Conservation (phyloP, 2,113 vertebrate species). For the Ginglymostoma cirratum region DNA sequence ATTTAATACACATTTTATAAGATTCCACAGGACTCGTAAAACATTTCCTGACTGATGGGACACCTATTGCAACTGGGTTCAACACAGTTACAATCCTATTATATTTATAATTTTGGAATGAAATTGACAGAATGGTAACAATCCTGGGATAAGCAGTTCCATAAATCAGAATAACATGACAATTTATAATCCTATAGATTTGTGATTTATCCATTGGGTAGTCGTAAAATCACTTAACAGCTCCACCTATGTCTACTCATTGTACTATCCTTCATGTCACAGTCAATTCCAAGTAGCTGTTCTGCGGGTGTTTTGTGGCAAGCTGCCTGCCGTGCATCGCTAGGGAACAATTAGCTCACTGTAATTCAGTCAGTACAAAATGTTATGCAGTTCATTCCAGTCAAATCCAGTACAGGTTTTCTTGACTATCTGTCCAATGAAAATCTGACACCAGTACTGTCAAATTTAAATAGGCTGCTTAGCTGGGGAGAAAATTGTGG, state of each 20-base stretch:
- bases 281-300: neutral
- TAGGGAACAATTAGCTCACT: neutral
- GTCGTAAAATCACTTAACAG: neutral
- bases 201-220: neutral
- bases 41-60: neutral
- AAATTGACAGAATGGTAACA: neutral
- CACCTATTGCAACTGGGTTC: neutral
- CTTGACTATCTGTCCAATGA: neutral
- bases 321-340: neutral
- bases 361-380: neutral
- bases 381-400: constrained; percentile 11
- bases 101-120: neutral
- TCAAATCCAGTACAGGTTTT: constrained; percentile 3
- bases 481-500: neutral
- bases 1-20: neutral
- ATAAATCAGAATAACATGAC: neutral
- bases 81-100: neutral
- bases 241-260: neutral
- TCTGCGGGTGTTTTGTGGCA: neutral
- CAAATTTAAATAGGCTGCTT: constrained; percentile 31
- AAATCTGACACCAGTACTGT: constrained; percentile 34
- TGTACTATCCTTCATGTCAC: neutral
- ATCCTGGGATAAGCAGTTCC: neutral
- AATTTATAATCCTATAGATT: neutral
- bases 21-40: neutral